Evolutionary conservation across 2,797 vertebrate species (phyloP).

Genomic region (Acrocephalus scirpaceus): DNA sequence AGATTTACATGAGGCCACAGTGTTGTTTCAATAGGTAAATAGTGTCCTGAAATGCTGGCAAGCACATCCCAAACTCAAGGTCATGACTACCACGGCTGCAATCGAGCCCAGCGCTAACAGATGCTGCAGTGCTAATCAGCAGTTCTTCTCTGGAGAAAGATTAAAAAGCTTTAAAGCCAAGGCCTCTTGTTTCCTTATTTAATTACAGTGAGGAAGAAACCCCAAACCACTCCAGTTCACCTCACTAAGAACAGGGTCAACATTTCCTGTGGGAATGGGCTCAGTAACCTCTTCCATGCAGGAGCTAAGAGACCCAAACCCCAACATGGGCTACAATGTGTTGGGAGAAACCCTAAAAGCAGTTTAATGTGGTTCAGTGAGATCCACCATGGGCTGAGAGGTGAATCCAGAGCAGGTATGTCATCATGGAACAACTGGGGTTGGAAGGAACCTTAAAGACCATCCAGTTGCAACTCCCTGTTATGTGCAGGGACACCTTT

Average conservation of each 20-base stretch:
- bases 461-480: not conserved
- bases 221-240: not conserved
- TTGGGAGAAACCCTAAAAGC: not conserved
- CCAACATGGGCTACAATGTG: fast-evolving
- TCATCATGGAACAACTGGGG: not conserved
- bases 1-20: not conserved
- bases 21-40: not conserved
- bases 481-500: not conserved
- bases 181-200: constrained; percentile 18
- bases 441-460: not conserved
- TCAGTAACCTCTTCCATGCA: not conserved
- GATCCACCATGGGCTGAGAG: not conserved
- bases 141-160: constrained; percentile 20
- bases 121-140: constrained; percentile 13
- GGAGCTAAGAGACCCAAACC: not conserved
- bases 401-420: not conserved
- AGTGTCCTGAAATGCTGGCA: not conserved
- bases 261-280: not conserved
- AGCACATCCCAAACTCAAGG: constrained; percentile 8
- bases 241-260: not conserved
- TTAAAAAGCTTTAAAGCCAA: constrained; percentile 16
- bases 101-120: not conserved
- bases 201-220: constrained; percentile 12
- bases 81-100: not conserved
- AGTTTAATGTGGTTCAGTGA: not conserved